These are phyloP conservation scores for Pteropus alecto DNA, from an alignment of 2,113 vertebrate species.

Conservation along the genomic window DNA sequence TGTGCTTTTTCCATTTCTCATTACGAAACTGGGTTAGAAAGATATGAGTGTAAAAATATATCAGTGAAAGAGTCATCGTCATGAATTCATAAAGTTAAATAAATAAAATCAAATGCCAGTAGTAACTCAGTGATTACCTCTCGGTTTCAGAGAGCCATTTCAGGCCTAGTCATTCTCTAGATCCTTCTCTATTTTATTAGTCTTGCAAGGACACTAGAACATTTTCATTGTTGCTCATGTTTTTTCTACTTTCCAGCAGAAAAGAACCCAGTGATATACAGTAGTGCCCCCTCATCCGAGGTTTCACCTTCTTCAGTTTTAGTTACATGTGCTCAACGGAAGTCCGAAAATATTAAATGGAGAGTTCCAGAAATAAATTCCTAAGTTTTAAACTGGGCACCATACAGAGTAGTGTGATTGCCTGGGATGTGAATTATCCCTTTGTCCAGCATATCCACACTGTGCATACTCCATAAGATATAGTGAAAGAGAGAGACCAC, in stretches of 20 bases:
- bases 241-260: not conserved
- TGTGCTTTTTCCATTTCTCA: not conserved
- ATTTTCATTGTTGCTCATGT: not conserved
- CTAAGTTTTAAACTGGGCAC: not conserved
- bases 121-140: not conserved
- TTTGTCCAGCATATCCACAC: not conserved
- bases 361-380: not conserved
- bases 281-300: not conserved
- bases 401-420: not conserved
- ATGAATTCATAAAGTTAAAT: not conserved
- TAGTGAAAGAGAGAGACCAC: not conserved
- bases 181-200: not conserved
- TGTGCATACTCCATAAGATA: not conserved
- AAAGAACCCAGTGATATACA: not conserved
- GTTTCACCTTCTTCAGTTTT: not conserved
- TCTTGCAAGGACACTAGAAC: not conserved
- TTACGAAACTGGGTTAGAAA: not conserved
- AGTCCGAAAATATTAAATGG: not conserved
- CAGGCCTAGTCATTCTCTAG: not conserved
- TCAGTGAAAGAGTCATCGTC: not conserved
- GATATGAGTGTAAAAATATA: not conserved
- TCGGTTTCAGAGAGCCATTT: not conserved
- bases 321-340: not conserved
- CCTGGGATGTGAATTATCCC: not conserved
- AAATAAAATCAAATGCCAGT: not conserved